These are phyloP conservation scores for Linhomoeus sp. DNA, from an alignment of 2,888 invertebrate species.

Conservation along the genomic window DNA sequence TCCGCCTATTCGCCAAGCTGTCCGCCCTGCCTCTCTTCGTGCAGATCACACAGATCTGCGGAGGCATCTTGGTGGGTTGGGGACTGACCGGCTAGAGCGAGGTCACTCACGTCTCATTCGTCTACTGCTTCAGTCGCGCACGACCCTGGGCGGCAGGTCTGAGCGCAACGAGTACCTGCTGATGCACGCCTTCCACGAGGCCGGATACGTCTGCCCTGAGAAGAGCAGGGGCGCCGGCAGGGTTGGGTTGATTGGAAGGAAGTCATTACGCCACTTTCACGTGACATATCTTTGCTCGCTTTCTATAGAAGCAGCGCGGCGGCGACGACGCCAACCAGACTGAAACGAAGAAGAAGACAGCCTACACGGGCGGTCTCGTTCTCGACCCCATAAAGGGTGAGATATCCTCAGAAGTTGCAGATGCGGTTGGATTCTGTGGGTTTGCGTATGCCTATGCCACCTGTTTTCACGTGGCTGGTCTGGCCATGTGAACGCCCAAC, in stretches of 20 bases:
- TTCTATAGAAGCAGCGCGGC: neutral
- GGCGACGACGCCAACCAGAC: neutral
- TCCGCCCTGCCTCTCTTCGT: constrained; percentile 78
- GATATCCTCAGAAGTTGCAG: no score
- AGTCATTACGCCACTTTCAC: no score
- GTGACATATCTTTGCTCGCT: neutral
- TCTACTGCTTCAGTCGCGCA: constrained; percentile 72
- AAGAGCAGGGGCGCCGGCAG: constrained; percentile 34
- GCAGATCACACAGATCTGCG: constrained; percentile 90
- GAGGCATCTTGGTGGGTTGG: constrained; percentile 41
- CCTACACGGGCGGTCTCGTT: constrained; percentile 74
- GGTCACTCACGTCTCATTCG: no score
- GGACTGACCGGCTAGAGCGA: no score
- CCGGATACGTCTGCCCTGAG: constrained; percentile 80
- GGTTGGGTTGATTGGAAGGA: no score
- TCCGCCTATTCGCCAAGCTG: constrained; percentile 65
- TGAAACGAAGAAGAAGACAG: constrained; percentile 34
- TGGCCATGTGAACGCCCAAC: no score
- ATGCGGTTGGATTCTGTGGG: no score
- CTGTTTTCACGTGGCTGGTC: no score
- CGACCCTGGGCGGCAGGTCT: constrained; percentile 72
- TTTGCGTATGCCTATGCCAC: no score
- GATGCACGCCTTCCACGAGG: constrained; percentile 80
- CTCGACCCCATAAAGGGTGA: constrained; percentile 83
- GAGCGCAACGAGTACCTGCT: constrained; percentile 88